These are phyloP conservation scores for Notamacropus eugenii DNA, from an alignment of 2,797 vertebrate genomes.

Conservation along the genomic window DNA sequence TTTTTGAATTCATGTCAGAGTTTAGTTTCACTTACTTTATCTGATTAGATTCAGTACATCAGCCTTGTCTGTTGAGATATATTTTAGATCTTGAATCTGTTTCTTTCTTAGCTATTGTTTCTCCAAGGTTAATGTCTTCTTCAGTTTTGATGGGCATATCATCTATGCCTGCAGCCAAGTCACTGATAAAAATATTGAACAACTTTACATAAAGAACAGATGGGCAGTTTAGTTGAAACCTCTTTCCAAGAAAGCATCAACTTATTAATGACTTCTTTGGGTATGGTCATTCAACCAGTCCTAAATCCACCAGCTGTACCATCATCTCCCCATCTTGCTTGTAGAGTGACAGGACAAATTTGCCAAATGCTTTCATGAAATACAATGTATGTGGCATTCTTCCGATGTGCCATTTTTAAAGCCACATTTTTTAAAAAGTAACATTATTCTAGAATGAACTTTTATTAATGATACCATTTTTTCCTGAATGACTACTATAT, in stretches of 20 bases:
- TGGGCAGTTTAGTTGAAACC: neutral
- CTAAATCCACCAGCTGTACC: neutral
- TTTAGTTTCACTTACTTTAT: neutral
- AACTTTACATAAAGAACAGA: neutral
- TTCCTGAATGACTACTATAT: neutral
- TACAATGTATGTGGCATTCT: neutral
- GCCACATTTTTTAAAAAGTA: neutral
- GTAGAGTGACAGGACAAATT: neutral
- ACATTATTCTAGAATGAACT: neutral
- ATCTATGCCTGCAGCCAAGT: neutral
- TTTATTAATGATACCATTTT: neutral
- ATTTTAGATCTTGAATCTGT: neutral
- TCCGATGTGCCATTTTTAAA: neutral
- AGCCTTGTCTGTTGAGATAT: neutral
- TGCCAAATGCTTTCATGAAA: neutral
- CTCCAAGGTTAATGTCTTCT: neutral
- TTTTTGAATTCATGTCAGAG: neutral
- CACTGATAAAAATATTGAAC: neutral
- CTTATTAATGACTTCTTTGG: neutral
- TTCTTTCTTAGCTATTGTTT: neutral
- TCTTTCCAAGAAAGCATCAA: neutral
- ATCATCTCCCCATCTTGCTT: neutral
- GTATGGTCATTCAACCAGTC: neutral
- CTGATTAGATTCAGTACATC: neutral
- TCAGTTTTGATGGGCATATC: neutral